Evolutionary conservation across 1,140 invertebrate species (phyloP).

Genomic region (Drosophila santomea): DNA sequence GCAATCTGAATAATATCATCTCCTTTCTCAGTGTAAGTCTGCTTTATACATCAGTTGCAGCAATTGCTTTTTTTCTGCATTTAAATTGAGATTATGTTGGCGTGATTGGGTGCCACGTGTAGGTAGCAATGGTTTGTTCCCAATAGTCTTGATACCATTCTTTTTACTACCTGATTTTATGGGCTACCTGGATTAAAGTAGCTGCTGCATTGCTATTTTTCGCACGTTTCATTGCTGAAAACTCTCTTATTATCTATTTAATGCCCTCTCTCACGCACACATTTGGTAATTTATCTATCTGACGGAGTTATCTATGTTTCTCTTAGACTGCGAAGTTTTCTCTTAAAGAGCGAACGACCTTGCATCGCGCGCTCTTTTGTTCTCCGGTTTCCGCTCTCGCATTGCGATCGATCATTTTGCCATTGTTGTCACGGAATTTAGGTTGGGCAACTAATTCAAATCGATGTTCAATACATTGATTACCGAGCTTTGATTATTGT

Average conservation of each 20-base stretch:
- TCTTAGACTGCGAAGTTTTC: constrained; percentile 19
- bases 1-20: too few species aligned
- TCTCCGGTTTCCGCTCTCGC: constrained; percentile 8
- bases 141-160: constrained; percentile 36
- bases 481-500: constrained; percentile 33
- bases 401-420: constrained; percentile 65
- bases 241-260: constrained; percentile 5
- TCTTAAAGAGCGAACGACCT: constrained; percentile 59
- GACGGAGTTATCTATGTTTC: constrained; percentile 1
- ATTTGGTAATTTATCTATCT: constrained; percentile 19
- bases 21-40: constrained; percentile 17
- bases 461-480: constrained; percentile 55
- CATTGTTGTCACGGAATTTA: constrained; percentile 79
- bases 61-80: constrained; percentile 33
- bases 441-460: constrained; percentile 58
- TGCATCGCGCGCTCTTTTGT: constrained; percentile 41
- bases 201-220: constrained; percentile 66
- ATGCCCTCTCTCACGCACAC: not conserved
- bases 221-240: constrained; percentile 56
- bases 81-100: constrained; percentile 24
- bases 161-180: constrained; percentile 43
- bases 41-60: constrained; percentile 18
- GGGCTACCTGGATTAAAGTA: constrained; percentile 34
- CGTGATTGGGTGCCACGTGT: constrained; percentile 30
- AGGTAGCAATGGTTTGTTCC: constrained; percentile 27